A percentile compares a stretch with the other conserved stretches of the same genome.
These are phyloP conservation scores for Orchestes rusci DNA, from an alignment of 2,888 invertebrate genomes.

Conservation along the genomic window DNA sequence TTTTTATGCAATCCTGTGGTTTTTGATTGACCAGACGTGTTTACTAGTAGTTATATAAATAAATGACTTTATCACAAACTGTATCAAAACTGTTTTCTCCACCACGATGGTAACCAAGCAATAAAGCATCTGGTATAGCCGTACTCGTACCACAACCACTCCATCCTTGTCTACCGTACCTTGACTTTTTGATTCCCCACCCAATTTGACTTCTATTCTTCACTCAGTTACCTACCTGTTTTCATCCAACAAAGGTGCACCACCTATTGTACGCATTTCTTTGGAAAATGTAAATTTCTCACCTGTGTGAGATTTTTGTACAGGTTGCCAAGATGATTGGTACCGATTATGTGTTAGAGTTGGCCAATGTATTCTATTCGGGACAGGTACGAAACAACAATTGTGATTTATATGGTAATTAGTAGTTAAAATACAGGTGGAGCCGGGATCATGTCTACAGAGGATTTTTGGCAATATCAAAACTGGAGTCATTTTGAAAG, in stretches of 20 bases:
- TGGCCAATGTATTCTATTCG: conserved; percentile 83
- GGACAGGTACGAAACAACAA: conserved; percentile 57
- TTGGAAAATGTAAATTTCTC: no score
- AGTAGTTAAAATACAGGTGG: conserved; percentile 56
- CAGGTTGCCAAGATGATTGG: conserved; percentile 54
- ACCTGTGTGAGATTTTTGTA: neutral
- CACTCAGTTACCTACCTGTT: conserved; percentile 18
- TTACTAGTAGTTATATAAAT: no score
- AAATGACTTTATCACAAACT: no score
- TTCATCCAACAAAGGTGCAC: no score
- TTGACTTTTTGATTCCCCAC: conserved; percentile 14
- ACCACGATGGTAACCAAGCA: conserved; percentile 5
- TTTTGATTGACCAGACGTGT: no score
- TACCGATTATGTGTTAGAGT: conserved; percentile 78
- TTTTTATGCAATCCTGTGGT: no score
- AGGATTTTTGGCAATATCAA: conserved; percentile 69
- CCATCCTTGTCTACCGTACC: conserved; percentile 15
- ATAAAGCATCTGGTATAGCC: conserved; percentile 14
- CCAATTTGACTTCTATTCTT: conserved; percentile 10
- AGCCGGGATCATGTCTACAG: conserved; percentile 71
- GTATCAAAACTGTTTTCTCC: no score
- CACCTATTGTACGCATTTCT: no score
- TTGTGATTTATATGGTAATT: conserved; percentile 1
- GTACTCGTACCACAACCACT: no score
- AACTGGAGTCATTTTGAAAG: conserved; percentile 82